Base-by-base conservation (phyloP, 1,140 invertebrate genomes). In the Drosophila albomicans region DNA sequence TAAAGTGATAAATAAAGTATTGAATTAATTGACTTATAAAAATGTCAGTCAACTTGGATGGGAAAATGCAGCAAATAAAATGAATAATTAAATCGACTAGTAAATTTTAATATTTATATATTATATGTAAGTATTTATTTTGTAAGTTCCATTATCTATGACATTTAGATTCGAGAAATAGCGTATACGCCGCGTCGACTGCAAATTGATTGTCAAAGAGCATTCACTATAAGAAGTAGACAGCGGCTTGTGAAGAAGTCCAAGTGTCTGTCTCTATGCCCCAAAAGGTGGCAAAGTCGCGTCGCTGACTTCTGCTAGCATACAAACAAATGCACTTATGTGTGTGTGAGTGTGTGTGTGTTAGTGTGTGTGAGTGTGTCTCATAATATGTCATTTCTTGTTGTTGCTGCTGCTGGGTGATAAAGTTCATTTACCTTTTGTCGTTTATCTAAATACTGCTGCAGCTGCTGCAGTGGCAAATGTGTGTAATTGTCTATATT, bases 341-440 rank as follows among this genome's bases (percentile, higher is more conserved):
- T 46, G 5, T 51, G 11, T 58, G 8, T 13, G 1, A 49, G 2
- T 48, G 13, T 58, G 35, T 16, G 46, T 54, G 59, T 63, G 32
- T 67, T n/a, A 58, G 8, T 66, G 15, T 32, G 20, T 43, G 46
- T 49, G 51, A 38, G 51, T 67, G 51, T 65, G 28, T 56, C 41
- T 70, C 66, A 63, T 75, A 75, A 75, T 73, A 76, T 78, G 71
- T 79, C 72, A 73, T 63, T 66, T 62, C 72, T 85, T 68, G 72
- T 68, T 85, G 64, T 71, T 75, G 66, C 67, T 75, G 66, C 67
- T 75, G 67, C 51, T 75, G 82, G 80, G 67, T 88, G 84, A 79
- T 91, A 87, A 82, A 90, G 86, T 90, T 90, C 86, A 87, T 90
- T 91, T 86, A 90, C 86, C 86, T 87, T 87, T 87, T 77, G 77